Conservation (phyloP, 2,888 invertebrate species). For the Idaea aversata region DNA sequence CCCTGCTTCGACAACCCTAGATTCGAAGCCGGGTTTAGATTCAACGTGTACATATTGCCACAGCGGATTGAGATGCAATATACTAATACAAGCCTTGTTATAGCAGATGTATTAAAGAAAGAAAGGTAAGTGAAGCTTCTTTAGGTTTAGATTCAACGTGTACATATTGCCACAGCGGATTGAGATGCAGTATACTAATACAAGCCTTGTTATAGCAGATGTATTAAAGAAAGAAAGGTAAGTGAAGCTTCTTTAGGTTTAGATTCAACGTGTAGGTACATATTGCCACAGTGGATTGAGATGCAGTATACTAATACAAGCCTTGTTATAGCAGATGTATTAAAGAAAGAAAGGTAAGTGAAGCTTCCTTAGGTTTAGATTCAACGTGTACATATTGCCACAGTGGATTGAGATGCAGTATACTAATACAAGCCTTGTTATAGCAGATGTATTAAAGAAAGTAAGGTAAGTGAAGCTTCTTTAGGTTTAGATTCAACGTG, state of each 20-base stretch:
- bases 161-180: conserved; percentile 36
- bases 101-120: conserved; percentile 51
- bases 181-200: conserved; percentile 51
- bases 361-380: conserved; percentile 44
- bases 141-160: conserved; percentile 59
- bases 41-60: conserved; percentile 50
- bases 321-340: conserved; percentile 56
- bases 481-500: conserved; percentile 59
- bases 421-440: conserved; percentile 59
- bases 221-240: conserved; percentile 51
- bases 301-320: conserved; percentile 56
- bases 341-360: conserved; percentile 49
- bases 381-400: conserved; percentile 50
- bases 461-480: conserved; percentile 41
- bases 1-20: conserved; percentile 88
- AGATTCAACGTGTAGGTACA: conserved; percentile 53
- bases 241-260: conserved; percentile 39
- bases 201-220: conserved; percentile 57
- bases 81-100: conserved; percentile 59
- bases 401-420: conserved; percentile 38
- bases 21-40: conserved; percentile 82
- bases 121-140: conserved; percentile 41
- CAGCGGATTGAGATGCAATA: conserved; percentile 38
- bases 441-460: conserved; percentile 51
- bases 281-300: conserved; percentile 34